Percentiles rank a stretch among this genome's conserved stretches.
Evolutionary conservation across 2,888 invertebrate genomes (phyloP).

Genomic region (Lymantria dispar): DNA sequence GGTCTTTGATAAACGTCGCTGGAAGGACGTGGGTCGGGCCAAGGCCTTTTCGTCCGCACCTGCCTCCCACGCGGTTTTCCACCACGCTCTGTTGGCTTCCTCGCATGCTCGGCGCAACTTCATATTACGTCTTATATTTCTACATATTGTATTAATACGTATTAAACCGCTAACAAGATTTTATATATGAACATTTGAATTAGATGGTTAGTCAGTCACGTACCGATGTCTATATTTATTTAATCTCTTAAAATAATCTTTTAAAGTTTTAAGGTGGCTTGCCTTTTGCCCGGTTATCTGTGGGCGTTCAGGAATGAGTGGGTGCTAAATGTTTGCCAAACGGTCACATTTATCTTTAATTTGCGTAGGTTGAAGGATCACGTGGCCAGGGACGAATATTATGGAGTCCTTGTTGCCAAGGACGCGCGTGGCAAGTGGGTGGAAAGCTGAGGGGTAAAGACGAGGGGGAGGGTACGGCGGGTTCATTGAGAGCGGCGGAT

Average conservation of each 20-base stretch:
- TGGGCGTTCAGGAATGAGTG: constrained; percentile 43
- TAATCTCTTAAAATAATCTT: not conserved
- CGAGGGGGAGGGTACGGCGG: constrained; percentile 47
- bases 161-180: not conserved
- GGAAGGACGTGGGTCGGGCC: constrained; percentile 66
- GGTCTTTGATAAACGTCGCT: constrained; percentile 61
- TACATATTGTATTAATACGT: not conserved
- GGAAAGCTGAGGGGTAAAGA: constrained; percentile 34
- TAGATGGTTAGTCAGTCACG: no score
- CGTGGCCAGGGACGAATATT: constrained; percentile 61
- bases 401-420: constrained; percentile 71
- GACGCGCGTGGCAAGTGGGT: constrained; percentile 48
- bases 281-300: constrained; percentile 13
- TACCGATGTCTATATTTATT: no score
- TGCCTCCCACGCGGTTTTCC: constrained; percentile 41
- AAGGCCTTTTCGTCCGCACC: constrained; percentile 56
- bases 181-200: no score
- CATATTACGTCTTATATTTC: constrained; percentile 10
- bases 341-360: constrained; percentile 47
- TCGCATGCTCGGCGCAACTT: constrained; percentile 15
- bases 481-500: constrained; percentile 79
- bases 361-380: constrained; percentile 61
- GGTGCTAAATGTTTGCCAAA: constrained; percentile 42
- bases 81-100: constrained; percentile 23
- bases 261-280: constrained; percentile 8